Percentiles rank a stretch among this genome's conserved stretches.
These are phyloP conservation scores for Dynastes hyllus DNA, from an alignment of 2,888 invertebrate genomes.

Conservation along the genomic window DNA sequence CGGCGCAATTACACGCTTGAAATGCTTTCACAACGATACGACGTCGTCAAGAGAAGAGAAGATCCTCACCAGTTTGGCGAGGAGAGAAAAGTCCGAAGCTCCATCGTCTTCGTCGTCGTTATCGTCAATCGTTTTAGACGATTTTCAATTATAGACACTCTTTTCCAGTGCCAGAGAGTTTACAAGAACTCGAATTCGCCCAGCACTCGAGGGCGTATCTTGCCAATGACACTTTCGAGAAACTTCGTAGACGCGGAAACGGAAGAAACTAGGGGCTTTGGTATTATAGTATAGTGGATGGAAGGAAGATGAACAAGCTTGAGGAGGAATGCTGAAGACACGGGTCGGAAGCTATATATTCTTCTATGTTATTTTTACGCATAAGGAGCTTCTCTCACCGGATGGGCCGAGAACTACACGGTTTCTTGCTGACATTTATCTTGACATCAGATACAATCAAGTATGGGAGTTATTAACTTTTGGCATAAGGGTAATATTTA, in stretches of 20 bases:
- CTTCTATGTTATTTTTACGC: constrained; percentile 53
- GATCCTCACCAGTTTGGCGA: constrained; percentile 36
- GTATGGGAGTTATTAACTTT: too few species aligned
- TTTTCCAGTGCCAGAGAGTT: constrained; percentile 50
- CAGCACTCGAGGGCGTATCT: constrained; percentile 54
- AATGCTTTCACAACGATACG: constrained; percentile 48
- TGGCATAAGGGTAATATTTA: too few species aligned
- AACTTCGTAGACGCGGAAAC: constrained; percentile 54
- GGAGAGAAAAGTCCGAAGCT: background rate
- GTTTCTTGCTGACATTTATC: too few species aligned
- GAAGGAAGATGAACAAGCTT: background rate
- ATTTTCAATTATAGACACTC: constrained; percentile 57
- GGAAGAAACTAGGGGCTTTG: constrained; percentile 55
- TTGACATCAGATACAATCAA: too few species aligned
- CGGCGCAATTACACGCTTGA: constrained; percentile 54
- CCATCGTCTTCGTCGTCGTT: background rate
- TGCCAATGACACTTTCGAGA: constrained; percentile 55
- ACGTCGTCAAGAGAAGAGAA: constrained; percentile 1
- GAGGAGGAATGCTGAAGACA: constrained; percentile 54
- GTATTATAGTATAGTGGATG: background rate
- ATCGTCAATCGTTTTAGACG: constrained; percentile 44
- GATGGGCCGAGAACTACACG: constrained; percentile 22
- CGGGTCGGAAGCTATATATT: constrained; percentile 56
- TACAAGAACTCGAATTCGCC: constrained; percentile 55
- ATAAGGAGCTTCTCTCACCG: background rate